Percentiles rank a stretch among this genome's conserved stretches.
These are phyloP conservation scores for Elaphurus davidianus DNA, from an alignment of 2,113 vertebrate species.

Conservation along the genomic window DNA sequence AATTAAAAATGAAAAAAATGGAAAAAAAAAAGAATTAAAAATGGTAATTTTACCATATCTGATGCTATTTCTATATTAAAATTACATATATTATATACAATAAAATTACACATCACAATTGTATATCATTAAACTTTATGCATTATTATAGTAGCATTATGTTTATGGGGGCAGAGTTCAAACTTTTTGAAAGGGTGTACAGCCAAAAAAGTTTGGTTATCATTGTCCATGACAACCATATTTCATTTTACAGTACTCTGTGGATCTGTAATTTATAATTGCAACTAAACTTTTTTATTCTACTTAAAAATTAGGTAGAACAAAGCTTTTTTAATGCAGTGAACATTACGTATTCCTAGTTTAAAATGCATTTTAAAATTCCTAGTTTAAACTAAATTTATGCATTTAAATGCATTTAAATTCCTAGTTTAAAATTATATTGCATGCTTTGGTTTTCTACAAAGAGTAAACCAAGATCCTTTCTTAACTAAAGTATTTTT, in stretches of 20 bases:
- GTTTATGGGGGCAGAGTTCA: background rate
- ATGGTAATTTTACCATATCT: background rate
- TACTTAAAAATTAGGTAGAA: background rate
- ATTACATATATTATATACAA: background rate
- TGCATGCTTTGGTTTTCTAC: background rate
- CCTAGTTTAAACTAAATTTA: background rate
- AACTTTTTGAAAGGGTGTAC: background rate
- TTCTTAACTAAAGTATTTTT: background rate
- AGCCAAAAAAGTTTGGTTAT: background rate
- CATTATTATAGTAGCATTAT: background rate
- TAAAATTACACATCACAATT: background rate
- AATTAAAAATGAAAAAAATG: background rate
- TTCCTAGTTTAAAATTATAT: background rate
- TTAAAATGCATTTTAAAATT: background rate
- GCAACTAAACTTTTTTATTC: background rate
- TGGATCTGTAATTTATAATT: background rate
- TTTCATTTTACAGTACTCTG: background rate
- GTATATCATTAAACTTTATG: background rate
- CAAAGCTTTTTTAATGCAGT: background rate
- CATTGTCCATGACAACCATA: background rate
- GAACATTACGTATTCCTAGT: background rate
- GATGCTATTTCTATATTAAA: background rate
- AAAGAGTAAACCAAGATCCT: background rate
- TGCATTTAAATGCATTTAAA: background rate
- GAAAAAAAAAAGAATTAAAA: conserved; percentile 17